phyloP scores from a whole-genome alignment of 2,888 invertebrate species.

The Labia minor region DNA sequence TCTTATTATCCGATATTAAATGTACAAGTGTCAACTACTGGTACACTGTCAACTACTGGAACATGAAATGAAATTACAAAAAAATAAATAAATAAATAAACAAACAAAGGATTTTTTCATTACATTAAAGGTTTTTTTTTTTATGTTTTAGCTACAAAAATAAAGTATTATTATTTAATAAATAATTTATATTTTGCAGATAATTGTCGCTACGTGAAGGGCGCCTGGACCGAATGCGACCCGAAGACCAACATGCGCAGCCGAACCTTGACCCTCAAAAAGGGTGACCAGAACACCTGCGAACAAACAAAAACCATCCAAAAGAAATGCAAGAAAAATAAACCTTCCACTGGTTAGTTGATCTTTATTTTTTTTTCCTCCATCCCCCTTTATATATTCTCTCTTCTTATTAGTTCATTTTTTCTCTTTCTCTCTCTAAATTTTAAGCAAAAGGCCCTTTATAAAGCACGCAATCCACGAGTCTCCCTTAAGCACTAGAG shows the following conservation, averaged over 20 bases:
- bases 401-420: neutral
- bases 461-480: neutral
- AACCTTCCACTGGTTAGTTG: slow-evolving; percentile 26
- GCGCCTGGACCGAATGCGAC: slow-evolving; percentile 83
- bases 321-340: slow-evolving; percentile 89
- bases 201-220: slow-evolving; percentile 75
- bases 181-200: slow-evolving; percentile 43
- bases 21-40: too few relatives aligned
- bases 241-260: slow-evolving; percentile 70
- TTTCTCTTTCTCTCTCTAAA: neutral
- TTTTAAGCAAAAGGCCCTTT: neutral
- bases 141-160: too few relatives aligned
- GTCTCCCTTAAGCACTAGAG: slow-evolving; percentile 7
- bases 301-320: slow-evolving; percentile 75
- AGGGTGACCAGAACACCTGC: slow-evolving; percentile 67
- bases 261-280: slow-evolving; percentile 72
- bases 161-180: too few relatives aligned
- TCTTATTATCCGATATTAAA: too few relatives aligned
- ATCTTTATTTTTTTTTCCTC: neutral
- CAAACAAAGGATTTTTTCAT: too few relatives aligned
- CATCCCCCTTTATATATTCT: neutral
- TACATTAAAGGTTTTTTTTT: too few relatives aligned
- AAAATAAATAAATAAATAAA: too few relatives aligned
- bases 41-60: too few relatives aligned
- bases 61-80: too few relatives aligned